A percentile compares a stretch with the other conserved stretches of the same genome.
Conservation (phyloP, 2,888 invertebrate species). For the Iselma pallidipennis region DNA sequence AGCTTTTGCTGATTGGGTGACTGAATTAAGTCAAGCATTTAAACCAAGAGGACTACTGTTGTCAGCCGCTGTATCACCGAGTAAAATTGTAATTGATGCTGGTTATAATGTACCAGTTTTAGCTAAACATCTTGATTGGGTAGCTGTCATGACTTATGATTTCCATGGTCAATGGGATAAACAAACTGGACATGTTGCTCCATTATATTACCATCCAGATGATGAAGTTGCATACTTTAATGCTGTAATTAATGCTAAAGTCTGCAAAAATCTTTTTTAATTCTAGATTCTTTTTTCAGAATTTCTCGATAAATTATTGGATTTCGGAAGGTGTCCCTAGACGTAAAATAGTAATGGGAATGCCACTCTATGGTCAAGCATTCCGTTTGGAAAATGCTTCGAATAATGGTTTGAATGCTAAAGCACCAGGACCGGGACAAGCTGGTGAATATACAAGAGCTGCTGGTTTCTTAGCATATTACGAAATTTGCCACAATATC, state of each 20-base stretch:
- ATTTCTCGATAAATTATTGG: slow-evolving; percentile 89
- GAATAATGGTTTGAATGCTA: slow-evolving; percentile 71
- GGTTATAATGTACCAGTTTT: slow-evolving; percentile 80
- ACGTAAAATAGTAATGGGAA: slow-evolving; percentile 83
- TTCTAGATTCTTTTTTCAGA: slow-evolving; percentile 60
- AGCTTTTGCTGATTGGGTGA: slow-evolving; percentile 74
- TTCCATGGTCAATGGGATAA: slow-evolving; percentile 93
- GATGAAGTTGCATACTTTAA: slow-evolving; percentile 84
- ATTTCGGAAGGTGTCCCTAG: slow-evolving; percentile 81
- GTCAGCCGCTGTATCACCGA: slow-evolving; percentile 86
- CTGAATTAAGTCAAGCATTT: slow-evolving; percentile 67
- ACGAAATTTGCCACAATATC: slow-evolving; percentile 87
- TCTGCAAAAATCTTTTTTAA: slow-evolving; percentile 1
- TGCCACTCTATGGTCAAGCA: slow-evolving; percentile 87
- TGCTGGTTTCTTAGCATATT: slow-evolving; percentile 85
- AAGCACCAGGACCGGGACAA: slow-evolving; percentile 76
- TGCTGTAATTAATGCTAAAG: slow-evolving; percentile 61
- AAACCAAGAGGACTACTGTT: slow-evolving; percentile 62
- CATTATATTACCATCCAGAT: slow-evolving; percentile 79
- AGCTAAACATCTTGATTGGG: slow-evolving; percentile 81
- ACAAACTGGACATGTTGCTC: slow-evolving; percentile 88
- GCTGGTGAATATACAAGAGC: slow-evolving; percentile 86
- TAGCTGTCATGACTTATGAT: slow-evolving; percentile 91
- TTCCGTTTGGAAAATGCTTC: slow-evolving; percentile 69
- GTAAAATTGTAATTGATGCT: slow-evolving; percentile 83